Evolutionary conservation across 2,888 invertebrate species (phyloP).

Genomic region (Oxycera nigricornis): DNA sequence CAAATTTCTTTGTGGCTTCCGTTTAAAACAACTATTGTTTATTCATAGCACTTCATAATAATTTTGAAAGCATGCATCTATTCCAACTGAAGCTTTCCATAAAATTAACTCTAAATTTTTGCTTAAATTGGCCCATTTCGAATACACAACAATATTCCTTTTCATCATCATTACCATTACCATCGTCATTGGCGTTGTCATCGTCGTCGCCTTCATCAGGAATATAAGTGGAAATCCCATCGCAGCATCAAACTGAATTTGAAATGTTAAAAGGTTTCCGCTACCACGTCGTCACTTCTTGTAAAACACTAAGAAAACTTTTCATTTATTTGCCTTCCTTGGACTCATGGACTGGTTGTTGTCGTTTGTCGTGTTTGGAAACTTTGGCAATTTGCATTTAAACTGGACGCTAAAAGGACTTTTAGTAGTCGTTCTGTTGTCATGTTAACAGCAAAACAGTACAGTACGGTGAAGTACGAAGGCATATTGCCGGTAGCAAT

Average conservation of each 20-base stretch:
- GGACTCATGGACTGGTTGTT: not conserved
- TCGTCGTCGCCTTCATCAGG: no score
- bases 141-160: constrained; percentile 18
- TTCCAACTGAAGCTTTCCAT: no score
- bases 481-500: not conserved
- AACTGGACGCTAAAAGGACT: constrained; percentile 16
- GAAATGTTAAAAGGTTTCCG: constrained; percentile 21
- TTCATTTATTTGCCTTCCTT: not conserved
- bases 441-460: not conserved
- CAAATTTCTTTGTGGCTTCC: no score
- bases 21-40: no score
- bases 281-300: not conserved
- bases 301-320: constrained; percentile 5
- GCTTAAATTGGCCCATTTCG: constrained; percentile 19
- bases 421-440: constrained; percentile 8
- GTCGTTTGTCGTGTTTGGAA: not conserved
- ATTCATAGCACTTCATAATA: no score
- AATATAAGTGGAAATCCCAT: not conserved
- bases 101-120: constrained; percentile 5
- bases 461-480: no score
- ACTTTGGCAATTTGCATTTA: constrained; percentile 30
- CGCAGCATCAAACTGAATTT: constrained; percentile 27
- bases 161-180: no score
- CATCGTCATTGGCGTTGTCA: no score
- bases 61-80: no score